These are phyloP conservation scores for Erynnis tages DNA, from an alignment of 2,888 invertebrate species.

Conservation along the genomic window DNA sequence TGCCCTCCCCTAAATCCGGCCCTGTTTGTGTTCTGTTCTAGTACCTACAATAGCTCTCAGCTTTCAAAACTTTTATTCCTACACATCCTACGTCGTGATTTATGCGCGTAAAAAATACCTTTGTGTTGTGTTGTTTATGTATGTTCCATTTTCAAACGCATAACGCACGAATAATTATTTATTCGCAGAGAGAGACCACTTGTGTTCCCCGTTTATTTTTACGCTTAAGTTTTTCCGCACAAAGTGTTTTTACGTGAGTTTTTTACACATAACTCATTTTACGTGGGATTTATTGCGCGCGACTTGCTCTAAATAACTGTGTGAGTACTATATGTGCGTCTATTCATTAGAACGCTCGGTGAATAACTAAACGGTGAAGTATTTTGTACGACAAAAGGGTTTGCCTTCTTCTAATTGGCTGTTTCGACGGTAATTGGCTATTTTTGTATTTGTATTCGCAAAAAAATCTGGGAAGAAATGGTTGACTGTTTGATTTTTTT, in stretches of 20 bases:
- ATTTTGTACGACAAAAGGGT: neutral
- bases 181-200: neutral
- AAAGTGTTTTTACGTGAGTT: neutral
- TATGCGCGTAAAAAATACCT: too few relatives aligned
- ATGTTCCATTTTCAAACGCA: neutral
- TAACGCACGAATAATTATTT: neutral
- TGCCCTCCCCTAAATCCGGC: too few relatives aligned
- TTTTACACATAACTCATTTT: neutral
- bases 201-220: neutral
- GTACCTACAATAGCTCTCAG: too few relatives aligned
- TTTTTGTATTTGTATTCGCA: too few relatives aligned
- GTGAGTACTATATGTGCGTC: neutral
- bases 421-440: neutral
- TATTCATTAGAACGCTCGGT: neutral
- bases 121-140: too few relatives aligned
- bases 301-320: neutral
- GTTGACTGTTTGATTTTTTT: too few relatives aligned
- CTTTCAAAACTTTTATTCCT: too few relatives aligned
- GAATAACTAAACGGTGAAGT: neutral
- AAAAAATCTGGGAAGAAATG: too few relatives aligned
- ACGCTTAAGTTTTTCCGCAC: neutral
- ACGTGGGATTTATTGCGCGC: neutral
- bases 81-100: too few relatives aligned
- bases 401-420: neutral
- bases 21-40: too few relatives aligned